Evolutionary conservation across 1,140 invertebrate genomes (phyloP), one percentile per base, ranked within the genome.

Genomic region (Sitophilus oryzae): DNA sequence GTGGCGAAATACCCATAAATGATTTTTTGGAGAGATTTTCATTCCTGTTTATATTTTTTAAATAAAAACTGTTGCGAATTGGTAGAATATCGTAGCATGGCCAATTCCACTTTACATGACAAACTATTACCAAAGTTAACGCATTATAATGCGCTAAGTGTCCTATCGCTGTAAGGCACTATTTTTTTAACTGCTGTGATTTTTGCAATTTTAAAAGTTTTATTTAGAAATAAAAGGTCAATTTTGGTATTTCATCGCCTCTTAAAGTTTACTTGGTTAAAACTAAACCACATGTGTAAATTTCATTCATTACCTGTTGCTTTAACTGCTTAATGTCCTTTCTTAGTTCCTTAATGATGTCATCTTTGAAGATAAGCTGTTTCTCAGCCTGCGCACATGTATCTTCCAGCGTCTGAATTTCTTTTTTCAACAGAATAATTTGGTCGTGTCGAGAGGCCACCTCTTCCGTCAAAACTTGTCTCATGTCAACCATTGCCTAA

Each of bases 281-380:
- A 38, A 38, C 14, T 6, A 38, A n/a, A 14, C 9, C 4, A 38
- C 14, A 8, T 4, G n/a, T n/a, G 14, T 11, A 21, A 22, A 5
- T 19, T 4, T 20, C 21, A 16, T 43, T 20, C n/a, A 22, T 52
- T 59, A 67, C 66, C 59, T 66, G 60, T 47, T 59, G 50, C 48
- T 67, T 66, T 9, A 70, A 45, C 57, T 67, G 57, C 57, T 75
- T 76, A 3, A 76, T 56, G 62, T 77, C 71, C 59, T 76, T 76
- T 15, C 76, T 65, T 65, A 80, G 63, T 58, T 78, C 72, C 58
- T 73, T 76, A 45, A 79, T 79, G 41, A 79, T 72, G 44, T 77
- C 73, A 43, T 79, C 75, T 64, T 76, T 79, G 57, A 75, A 78
- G 25, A 71, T 69, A 9, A 71, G 71, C 56, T 76, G 73, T 56